Percentiles rank a stretch among this genome's conserved stretches.
Conservation (phyloP, 2,888 invertebrate species). For the Punctoribates punctum region DNA sequence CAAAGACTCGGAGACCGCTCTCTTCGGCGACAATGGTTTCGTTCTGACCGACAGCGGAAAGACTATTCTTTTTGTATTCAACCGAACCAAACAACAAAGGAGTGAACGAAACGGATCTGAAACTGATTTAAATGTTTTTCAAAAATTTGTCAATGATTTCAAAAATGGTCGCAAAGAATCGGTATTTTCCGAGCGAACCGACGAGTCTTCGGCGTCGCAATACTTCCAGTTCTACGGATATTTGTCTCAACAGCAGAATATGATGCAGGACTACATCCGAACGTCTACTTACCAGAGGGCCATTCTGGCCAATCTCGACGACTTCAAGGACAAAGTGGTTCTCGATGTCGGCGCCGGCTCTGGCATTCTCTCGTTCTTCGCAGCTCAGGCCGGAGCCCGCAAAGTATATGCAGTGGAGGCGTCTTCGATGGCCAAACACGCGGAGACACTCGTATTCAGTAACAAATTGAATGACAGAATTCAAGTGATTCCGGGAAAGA, state of each 20-base stretch:
- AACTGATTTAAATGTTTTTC: slow-evolving; percentile 30
- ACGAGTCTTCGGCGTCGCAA: slow-evolving; percentile 96
- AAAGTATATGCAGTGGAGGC: slow-evolving; percentile 99
- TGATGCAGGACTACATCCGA: slow-evolving; percentile 99
- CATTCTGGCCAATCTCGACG: slow-evolving; percentile 83
- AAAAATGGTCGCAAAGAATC: slow-evolving; percentile 41
- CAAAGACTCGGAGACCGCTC: slow-evolving; percentile 48
- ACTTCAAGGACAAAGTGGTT: slow-evolving; percentile 77
- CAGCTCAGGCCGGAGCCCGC: slow-evolving; percentile 92
- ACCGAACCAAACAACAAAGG: slow-evolving; percentile 40
- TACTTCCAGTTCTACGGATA: slow-evolving; percentile 96
- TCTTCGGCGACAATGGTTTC: slow-evolving; percentile 45
- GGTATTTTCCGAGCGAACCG: slow-evolving; percentile 64
- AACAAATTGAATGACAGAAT: slow-evolving; percentile 85
- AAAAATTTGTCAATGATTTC: slow-evolving; percentile 46
- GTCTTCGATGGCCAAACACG: slow-evolving; percentile 96
- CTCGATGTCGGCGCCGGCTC: slow-evolving; percentile 98
- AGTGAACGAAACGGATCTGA: slow-evolving; percentile 27
- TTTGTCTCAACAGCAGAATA: slow-evolving; percentile 98
- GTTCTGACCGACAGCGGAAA: slow-evolving; percentile 46
- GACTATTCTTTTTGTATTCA: slow-evolving; percentile 45
- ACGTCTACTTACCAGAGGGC: slow-evolving; percentile 98
- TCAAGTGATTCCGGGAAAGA: slow-evolving; percentile 91
- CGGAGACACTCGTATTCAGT: slow-evolving; percentile 77
- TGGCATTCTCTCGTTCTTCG: slow-evolving; percentile 97